Evolutionary conservation across 1,140 invertebrate genomes (phyloP), one percentile per base, ranked within the genome.

Genomic region (Elysia chlorotica): DNA sequence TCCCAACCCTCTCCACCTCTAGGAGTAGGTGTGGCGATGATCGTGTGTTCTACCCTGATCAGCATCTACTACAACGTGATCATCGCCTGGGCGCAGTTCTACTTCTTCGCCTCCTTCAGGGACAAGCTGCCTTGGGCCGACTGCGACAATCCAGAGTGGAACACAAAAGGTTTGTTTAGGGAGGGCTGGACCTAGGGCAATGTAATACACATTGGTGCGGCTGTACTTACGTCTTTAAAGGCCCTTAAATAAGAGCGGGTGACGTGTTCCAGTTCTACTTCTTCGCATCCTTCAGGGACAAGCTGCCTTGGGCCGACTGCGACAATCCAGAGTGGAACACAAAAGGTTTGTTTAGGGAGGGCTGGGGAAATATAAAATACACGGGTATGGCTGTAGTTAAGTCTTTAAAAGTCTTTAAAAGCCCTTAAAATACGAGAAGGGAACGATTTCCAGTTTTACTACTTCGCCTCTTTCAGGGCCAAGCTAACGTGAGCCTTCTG

Each of bases 41-140:
- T 82, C 33, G 35, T 77, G 0, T 75, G 80, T 1, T 82, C 80
- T 14, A 74, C 71, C 23, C 57, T 81, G 30, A 77, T 78, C 14
- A 71, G 76, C 28, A 96, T 98, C 91, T 98, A 97, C 86, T 99
- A 99, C 89, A 98, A 98, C 88, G 96, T 96, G 2, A 96, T 99
- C 81, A 95, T 99, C 68, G 95, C 96, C n/a, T 98, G 96, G 95
- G 95, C 56, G 23, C 53, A 70, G 67, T 70, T 59, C 36, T 88
- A 87, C 71, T 82, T 84, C 63, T 77, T 84, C 48, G 73, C 81
- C 19, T 88, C 87, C 6, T 87, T 88, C 72, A 83, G 79, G 6
- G 74, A 78, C 1, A 73, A 74, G 23, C 78, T 90, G 5, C 89
- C 89, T 0, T 90, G 89, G 89, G 82, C 82, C 19, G 76, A 71